phyloP scores from a whole-genome alignment of 2,797 vertebrate species.

The Leuciscus waleckii region DNA sequence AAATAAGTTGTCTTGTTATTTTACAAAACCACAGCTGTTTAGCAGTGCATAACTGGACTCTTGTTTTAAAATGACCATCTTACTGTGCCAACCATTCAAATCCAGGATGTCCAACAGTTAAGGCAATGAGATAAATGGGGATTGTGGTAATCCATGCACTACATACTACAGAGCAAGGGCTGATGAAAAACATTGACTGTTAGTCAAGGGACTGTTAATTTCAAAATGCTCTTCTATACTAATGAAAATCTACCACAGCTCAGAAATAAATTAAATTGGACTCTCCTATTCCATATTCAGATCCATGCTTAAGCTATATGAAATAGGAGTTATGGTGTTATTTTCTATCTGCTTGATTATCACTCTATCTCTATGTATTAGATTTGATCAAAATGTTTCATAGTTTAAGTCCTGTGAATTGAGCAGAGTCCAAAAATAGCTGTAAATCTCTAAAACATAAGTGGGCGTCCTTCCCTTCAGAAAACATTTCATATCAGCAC shows the following conservation, averaged over 20 bases:
- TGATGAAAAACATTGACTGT: slow-evolving; percentile 47
- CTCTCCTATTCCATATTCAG: slow-evolving; percentile 1
- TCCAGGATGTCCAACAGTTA: slow-evolving; percentile 58
- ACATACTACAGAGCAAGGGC: slow-evolving; percentile 57
- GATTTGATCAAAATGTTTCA: slow-evolving; percentile 1
- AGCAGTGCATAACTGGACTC: slow-evolving; percentile 19
- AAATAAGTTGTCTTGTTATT: neutral
- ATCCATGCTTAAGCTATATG: neutral
- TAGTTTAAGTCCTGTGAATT: slow-evolving; percentile 12
- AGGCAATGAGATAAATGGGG: slow-evolving; percentile 62
- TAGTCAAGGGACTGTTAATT: slow-evolving; percentile 23
- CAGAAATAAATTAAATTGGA: slow-evolving; percentile 8
- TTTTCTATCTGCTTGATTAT: slow-evolving; percentile 8
- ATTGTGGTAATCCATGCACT: slow-evolving; percentile 66
- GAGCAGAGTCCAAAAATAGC: neutral
- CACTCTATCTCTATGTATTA: neutral
- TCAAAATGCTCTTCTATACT: slow-evolving; percentile 28
- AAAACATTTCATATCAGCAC: slow-evolving; percentile 27
- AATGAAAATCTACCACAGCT: slow-evolving; percentile 6
- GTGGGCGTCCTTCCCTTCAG: neutral
- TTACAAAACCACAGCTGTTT: slow-evolving; percentile 13
- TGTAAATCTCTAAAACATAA: slow-evolving; percentile 9
- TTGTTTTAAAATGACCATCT: slow-evolving; percentile 42
- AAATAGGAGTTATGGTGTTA: neutral
- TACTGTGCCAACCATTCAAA: slow-evolving; percentile 34